Evolutionary conservation across 2,888 invertebrate genomes (phyloP).

Genomic region (Sipunculus nudus): DNA sequence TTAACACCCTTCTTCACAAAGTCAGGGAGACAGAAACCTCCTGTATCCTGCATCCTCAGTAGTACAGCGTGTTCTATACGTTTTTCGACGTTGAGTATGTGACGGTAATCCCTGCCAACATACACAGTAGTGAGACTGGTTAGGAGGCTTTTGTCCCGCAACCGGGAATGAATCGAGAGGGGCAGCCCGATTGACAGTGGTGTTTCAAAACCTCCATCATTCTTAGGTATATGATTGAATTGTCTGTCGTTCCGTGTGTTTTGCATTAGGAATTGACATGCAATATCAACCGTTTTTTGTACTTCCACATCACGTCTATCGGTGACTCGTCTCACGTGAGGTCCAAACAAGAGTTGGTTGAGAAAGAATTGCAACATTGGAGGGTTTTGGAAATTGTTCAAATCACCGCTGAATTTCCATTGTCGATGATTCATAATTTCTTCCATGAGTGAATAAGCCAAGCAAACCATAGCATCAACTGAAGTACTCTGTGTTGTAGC

Average conservation of each 20-base stretch:
- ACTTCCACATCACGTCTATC: too few relatives aligned
- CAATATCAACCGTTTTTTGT: conserved; percentile 20
- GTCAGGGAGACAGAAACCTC: too few relatives aligned
- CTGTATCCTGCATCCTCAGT: conserved; percentile 4
- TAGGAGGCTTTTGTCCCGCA: conserved; percentile 7
- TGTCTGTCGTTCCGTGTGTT: conserved; percentile 21
- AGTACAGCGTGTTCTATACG: conserved; percentile 23
- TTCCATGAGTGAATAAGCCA: too few relatives aligned
- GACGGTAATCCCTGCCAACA: conserved; percentile 10
- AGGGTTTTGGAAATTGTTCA: too few relatives aligned
- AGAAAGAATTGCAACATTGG: too few relatives aligned
- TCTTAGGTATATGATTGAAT: conserved; percentile 22
- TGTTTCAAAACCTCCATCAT: conserved; percentile 17
- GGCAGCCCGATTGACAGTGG: conserved; percentile 12
- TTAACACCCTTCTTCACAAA: too few relatives aligned
- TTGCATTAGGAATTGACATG: conserved; percentile 25
- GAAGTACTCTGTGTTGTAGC: too few relatives aligned
- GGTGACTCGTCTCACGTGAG: too few relatives aligned
- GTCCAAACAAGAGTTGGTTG: too few relatives aligned
- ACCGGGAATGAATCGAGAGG: conserved; percentile 8
- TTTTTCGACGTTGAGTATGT: conserved; percentile 13
- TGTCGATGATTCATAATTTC: too few relatives aligned
- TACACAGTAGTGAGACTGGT: conserved; percentile 15
- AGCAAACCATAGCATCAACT: too few relatives aligned
- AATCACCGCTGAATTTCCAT: too few relatives aligned